Evolutionary conservation across 2,888 invertebrate genomes (phyloP).

Genomic region (Dryomyza anilis): DNA sequence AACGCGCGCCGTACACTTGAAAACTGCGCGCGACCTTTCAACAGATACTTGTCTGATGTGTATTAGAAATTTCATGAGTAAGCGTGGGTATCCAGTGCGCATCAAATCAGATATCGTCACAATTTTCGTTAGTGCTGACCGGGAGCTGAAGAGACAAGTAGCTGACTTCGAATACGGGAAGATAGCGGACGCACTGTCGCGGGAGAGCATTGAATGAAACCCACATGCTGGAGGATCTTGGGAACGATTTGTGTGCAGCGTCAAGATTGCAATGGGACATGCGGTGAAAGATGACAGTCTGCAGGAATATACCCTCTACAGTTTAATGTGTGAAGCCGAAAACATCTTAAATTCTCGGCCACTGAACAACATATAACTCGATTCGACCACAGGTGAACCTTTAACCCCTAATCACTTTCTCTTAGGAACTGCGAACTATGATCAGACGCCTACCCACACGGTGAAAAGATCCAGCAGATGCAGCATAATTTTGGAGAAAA

Average conservation of each 20-base stretch:
- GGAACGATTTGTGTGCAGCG: conserved; percentile 27
- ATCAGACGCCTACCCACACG: conserved; percentile 16
- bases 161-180: not conserved
- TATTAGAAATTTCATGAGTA: conserved; percentile 22
- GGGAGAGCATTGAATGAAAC: conserved; percentile 8
- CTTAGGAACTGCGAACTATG: not conserved
- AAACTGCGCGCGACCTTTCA: conserved; percentile 20
- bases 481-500: not conserved
- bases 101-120: conserved; percentile 23
- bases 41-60: conserved; percentile 7
- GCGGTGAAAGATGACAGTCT: no score
- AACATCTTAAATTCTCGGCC: no score
- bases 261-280: no score
- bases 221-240: conserved; percentile 24
- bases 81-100: conserved; percentile 15
- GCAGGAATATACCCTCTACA: no score
- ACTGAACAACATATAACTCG: no score
- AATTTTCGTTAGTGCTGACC: conserved; percentile 23
- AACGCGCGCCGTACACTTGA: conserved; percentile 1
- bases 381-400: conserved; percentile 4
- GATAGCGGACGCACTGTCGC: not conserved
- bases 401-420: conserved; percentile 24
- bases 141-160: not conserved
- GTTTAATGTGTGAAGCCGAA: no score
- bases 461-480: conserved; percentile 4